These are phyloP conservation scores for Nomada ruficornis DNA, from an alignment of 2,888 invertebrate species.

Conservation along the genomic window DNA sequence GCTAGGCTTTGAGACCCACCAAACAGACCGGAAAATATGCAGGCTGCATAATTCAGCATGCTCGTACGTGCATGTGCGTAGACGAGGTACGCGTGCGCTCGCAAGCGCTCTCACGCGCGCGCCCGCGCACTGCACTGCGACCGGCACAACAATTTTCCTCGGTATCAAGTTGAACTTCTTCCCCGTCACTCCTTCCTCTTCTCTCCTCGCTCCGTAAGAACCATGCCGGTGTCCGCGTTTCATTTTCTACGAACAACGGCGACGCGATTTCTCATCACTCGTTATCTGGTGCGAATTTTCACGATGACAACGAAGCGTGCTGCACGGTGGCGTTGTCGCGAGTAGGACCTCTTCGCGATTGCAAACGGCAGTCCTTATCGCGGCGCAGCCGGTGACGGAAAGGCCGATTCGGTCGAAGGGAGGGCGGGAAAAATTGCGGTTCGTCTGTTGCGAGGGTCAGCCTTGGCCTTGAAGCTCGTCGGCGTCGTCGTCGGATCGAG, in stretches of 20 bases:
- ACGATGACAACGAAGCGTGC: conserved; percentile 49
- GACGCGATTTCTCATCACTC: conserved; percentile 10
- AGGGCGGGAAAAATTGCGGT: conserved; percentile 43
- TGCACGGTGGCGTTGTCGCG: neutral
- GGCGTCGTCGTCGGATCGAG: conserved; percentile 15
- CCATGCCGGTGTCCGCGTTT: neutral
- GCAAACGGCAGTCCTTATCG: conserved; percentile 39
- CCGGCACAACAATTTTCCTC: conserved; percentile 35
- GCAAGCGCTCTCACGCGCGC: neutral
- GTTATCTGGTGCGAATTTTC: neutral
- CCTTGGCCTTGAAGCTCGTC: conserved; percentile 28
- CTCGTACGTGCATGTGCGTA: conserved; percentile 50
- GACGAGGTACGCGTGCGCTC: conserved; percentile 30
- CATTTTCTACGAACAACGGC: neutral
- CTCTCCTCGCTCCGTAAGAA: conserved; percentile 9
- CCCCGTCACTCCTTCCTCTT: conserved; percentile 41
- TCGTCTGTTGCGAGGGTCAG: conserved; percentile 36
- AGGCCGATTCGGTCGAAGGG: conserved; percentile 32
- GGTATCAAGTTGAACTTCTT: conserved; percentile 44
- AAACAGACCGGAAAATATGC: conserved; percentile 84
- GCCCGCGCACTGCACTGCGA: neutral
- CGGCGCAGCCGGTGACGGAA: conserved; percentile 36
- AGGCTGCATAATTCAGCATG: conserved; percentile 82
- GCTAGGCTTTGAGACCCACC: conserved; percentile 82
- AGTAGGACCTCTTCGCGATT: conserved; percentile 33